Evolutionary conservation across 2,888 invertebrate species (phyloP), one percentile per base, ranked within the genome.

Genomic region (Merodon equestris): DNA sequence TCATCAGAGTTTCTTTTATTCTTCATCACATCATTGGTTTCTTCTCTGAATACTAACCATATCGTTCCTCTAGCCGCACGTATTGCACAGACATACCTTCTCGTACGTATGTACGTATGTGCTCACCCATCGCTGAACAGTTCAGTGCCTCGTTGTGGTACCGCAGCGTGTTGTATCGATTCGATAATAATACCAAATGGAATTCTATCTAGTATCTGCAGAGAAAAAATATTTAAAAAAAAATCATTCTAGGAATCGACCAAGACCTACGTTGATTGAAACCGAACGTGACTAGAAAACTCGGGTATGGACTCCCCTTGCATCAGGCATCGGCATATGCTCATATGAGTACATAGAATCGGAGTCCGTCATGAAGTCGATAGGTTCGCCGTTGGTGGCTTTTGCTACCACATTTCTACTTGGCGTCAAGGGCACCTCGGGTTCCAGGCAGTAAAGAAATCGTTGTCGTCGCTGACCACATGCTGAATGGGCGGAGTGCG

Each of bases 251-350:
- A 71, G 54, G 77, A 77, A 76, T 67, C 64, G 56, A 45, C 60
- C 19, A 60, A 66, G 58, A 61, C n/a, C 63, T 68, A 70, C 34
- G 71, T 64, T 86, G 87, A 87, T 86, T 86, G 87, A 87, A 87
- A 87, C 83, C 82, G 86, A 85, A 87, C 87, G 87, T 87, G 87
- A 87, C 86, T 84, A 85, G 87, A 87, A 86, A 86, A 86, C 84
- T 85, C 84, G 75, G 68, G 67, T 68, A 63, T 50, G 17, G 53
- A 58, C 27, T 77, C 51, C 45, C 67, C 48, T 72, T 72, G 56
- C 44, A 56, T 61, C n/a, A n/a, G n/a, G n/a, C n/a, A n/a, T n/a
- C n/a, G n/a, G n/a, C n/a, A 27, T 7, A 27, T 27, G 27, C 27
- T 27, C 27, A 27, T 7, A 7, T 7, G 27, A 27, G 27, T 27